Evolutionary conservation across 2,797 vertebrate species (phyloP).

Genomic region (Enoplosus armatus): DNA sequence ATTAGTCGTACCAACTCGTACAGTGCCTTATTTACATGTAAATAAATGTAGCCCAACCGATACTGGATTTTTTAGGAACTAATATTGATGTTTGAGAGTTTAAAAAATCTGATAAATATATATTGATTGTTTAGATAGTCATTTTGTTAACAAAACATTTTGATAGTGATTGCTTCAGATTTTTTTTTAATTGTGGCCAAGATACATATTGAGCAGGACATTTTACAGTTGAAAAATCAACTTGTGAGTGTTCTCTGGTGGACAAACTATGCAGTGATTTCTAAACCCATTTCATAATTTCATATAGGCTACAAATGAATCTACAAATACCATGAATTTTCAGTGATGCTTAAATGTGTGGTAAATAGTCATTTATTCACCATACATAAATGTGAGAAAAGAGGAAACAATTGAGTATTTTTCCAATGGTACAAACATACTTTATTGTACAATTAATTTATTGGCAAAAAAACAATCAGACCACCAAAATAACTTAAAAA

Average conservation of each 20-base stretch:
- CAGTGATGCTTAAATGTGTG: background rate
- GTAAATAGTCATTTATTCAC: constrained; percentile 11
- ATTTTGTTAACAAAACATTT: background rate
- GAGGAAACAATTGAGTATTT: constrained; percentile 53
- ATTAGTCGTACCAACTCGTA: too few relatives aligned
- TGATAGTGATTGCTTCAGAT: background rate
- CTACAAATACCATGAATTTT: background rate
- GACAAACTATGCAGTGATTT: too few relatives aligned
- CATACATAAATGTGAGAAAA: constrained; percentile 10
- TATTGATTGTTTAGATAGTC: too few relatives aligned
- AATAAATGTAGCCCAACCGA: background rate
- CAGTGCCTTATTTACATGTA: background rate
- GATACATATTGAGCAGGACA: too few relatives aligned
- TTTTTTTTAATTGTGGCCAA: too few relatives aligned
- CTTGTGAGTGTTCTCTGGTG: too few relatives aligned
- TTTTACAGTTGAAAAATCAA: too few relatives aligned
- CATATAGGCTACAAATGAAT: background rate
- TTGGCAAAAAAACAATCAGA: constrained; percentile 85
- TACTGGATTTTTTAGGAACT: background rate
- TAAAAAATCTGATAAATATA: background rate
- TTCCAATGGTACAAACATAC: constrained; percentile 90
- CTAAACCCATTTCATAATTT: background rate
- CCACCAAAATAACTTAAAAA: constrained; percentile 86
- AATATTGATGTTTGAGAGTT: background rate
- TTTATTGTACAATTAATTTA: constrained; percentile 93